Evolutionary conservation across 2,113 vertebrate genomes (phyloP), one percentile per base, ranked within the genome.

Genomic region (Hiodon tergisus): DNA sequence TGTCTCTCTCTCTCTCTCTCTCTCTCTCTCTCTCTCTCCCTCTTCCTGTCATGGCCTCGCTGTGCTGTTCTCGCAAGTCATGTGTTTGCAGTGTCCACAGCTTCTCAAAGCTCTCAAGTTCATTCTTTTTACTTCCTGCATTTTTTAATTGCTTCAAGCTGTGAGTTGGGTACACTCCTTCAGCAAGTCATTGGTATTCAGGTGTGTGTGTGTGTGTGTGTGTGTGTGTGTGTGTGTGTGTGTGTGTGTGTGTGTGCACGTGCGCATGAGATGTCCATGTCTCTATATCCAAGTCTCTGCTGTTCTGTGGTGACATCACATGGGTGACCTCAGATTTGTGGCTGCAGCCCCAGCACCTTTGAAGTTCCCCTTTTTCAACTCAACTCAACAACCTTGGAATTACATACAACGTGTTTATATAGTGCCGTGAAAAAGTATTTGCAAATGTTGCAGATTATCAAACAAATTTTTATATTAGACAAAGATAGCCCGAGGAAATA

Each of bases 261-360:
- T 68, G 55, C 8, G 13, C 31, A n/a, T 52, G 59, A 65, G 59
- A 31, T 61, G 58, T 8, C 47, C 10, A 14, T 72, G 17, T 5
- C 7, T 57, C 14, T 53, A 76, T 73, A 76, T 79, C 80, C 31
- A 31, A 48, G 63, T 47, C 63, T 66, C 46, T 46, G n/a, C 31
- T 46, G 31, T 31, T 31, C 14, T 31, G 1, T 53, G 11, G 17
- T n/a, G 13, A 77, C 79, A 63, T 77, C 79, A 81, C 81, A 72
- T 74, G 52, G 10, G 58, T 58, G 2, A 63, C 77, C 67, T 0
- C 13, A 80, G 16, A 80, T 78, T 69, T 72, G 78, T 53, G 76
- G 73, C 10, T 77, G 66, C 7, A 47, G 11, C 46, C 52, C 53
- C 8, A 4, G 5, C 16, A n/a, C 67, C 31, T n/a, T 67, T 31